Percentiles rank a stretch among this genome's conserved stretches.
These are phyloP conservation scores for Carassius gibelio DNA, from an alignment of 2,113 vertebrate genomes.

Conservation along the genomic window DNA sequence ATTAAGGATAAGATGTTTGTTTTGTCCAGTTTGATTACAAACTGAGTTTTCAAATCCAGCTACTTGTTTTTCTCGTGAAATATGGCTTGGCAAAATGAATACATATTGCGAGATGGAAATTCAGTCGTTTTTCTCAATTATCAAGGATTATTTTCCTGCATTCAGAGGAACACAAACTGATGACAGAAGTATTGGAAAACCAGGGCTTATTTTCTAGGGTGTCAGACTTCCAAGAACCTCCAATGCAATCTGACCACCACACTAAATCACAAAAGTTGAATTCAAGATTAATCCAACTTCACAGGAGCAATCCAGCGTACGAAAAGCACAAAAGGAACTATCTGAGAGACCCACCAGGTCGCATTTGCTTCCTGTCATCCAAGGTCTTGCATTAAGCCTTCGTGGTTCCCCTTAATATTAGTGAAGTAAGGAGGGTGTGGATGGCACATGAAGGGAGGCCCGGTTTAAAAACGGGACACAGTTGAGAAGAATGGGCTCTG, in stretches of 20 bases:
- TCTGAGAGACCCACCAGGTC: not conserved
- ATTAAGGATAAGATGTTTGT: slow-evolving; percentile 22
- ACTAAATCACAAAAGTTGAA: not conserved
- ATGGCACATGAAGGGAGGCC: slow-evolving; percentile 23
- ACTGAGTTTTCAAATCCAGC: not conserved
- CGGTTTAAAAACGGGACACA: slow-evolving; percentile 29
- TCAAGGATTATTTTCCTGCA: not conserved
- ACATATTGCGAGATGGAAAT: not conserved
- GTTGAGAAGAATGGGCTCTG: slow-evolving; percentile 38
- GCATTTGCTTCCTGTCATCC: slow-evolving; percentile 11
- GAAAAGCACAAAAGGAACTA: slow-evolving; percentile 11
- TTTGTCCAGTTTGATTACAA: slow-evolving; percentile 24
- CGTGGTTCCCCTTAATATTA: slow-evolving; percentile 44
- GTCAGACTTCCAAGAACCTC: not conserved
- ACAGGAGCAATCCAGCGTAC: not conserved
- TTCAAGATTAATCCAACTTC: not conserved
- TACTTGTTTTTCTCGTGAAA: not conserved
- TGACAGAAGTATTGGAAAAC: not conserved
- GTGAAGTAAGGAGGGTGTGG: slow-evolving; percentile 36
- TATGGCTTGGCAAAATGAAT: not conserved
- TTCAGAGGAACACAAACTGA: not conserved
- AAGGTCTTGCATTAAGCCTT: slow-evolving; percentile 50
- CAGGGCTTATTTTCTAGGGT: not conserved
- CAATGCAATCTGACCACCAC: not conserved
- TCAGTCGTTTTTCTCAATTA: not conserved